Evolutionary conservation across 2,113 vertebrate genomes (phyloP).

Genomic region (Nematolebias whitei): DNA sequence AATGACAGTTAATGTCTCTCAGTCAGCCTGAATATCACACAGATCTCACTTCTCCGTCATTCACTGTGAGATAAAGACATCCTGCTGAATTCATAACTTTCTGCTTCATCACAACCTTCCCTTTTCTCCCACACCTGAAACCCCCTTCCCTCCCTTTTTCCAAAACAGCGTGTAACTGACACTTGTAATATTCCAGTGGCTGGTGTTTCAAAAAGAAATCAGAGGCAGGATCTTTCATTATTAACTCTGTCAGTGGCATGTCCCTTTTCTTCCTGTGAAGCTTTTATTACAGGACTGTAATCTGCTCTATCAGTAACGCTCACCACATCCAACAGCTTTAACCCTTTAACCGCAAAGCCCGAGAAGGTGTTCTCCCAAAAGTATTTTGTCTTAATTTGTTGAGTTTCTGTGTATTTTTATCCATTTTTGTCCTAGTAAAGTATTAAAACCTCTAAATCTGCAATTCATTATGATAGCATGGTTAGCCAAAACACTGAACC

Average conservation of each 20-base stretch:
- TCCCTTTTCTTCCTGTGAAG: slow-evolving; percentile 80
- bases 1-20: slow-evolving; percentile 39
- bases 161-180: slow-evolving; percentile 82
- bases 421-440: no score
- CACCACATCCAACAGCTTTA: slow-evolving; percentile 70
- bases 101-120: slow-evolving; percentile 42
- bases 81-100: slow-evolving; percentile 49
- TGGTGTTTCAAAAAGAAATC: slow-evolving; percentile 83
- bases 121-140: slow-evolving; percentile 17
- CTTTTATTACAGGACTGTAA: slow-evolving; percentile 84
- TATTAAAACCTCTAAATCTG: no score
- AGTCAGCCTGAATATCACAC: slow-evolving; percentile 29
- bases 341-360: slow-evolving; percentile 60
- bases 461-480: no score
- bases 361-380: background rate
- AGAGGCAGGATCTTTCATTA: slow-evolving; percentile 86
- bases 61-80: slow-evolving; percentile 57
- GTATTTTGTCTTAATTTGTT: background rate
- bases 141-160: slow-evolving; percentile 61
- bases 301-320: slow-evolving; percentile 71
- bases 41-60: slow-evolving; percentile 44
- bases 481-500: no score
- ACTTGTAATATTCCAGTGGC: slow-evolving; percentile 85
- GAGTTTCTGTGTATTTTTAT: background rate
- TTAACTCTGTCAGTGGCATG: slow-evolving; percentile 84